Base-by-base conservation (phyloP, 1,140 invertebrate species). In the Bombus waltoni region DNA sequence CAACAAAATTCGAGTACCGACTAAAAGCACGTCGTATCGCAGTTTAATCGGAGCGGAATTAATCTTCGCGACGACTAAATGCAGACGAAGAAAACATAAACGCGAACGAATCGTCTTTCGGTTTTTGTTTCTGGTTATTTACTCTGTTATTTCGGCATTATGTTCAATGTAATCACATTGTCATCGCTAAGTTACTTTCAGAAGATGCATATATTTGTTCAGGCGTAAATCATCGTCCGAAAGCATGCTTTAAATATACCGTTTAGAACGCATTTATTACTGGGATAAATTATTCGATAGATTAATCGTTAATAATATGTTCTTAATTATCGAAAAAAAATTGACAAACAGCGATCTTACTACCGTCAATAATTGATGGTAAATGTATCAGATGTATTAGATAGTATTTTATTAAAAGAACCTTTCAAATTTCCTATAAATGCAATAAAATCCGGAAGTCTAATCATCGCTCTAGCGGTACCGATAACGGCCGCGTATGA, bases 11-110 rank as follows among this genome's bases (percentile, higher is more conserved):
- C 85, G 70, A 89, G 85, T 68, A 44, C 65, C 79, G 78, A 80
- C 70, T 66, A 86, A 77, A 77, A 81, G 81, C 88, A 66, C 65
- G 68, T 62, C 72, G 88, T 89, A 87, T 79, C 85, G 81, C 78
- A 82, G 81, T 89, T 90, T 90, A 90, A 90, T 89, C 89, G 89
- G 89, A 86, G 85, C 81, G 81, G 81, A 89, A 90, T 89, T 87
- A 90, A 90, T 89, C 88, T 89, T 85, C 88, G 79, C 78, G 72
- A 70, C 42, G 79, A 78, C 86, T 82, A 86, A 86, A 82, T 91
- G 88, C 84, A 88, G 85, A 88, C 88, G 77, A 78, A 85, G 81
- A 66, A 57, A 77, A 71, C 81, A 73, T 38, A 65, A 35, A 57
- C 42, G 57, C 35, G 42, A 70, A 32, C 35, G 77, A 79, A 80